A percentile compares a stretch with the other conserved stretches of the same genome.
Conservation (phyloP, 1,140 invertebrate genomes). For the Drosophila nasuta region DNA sequence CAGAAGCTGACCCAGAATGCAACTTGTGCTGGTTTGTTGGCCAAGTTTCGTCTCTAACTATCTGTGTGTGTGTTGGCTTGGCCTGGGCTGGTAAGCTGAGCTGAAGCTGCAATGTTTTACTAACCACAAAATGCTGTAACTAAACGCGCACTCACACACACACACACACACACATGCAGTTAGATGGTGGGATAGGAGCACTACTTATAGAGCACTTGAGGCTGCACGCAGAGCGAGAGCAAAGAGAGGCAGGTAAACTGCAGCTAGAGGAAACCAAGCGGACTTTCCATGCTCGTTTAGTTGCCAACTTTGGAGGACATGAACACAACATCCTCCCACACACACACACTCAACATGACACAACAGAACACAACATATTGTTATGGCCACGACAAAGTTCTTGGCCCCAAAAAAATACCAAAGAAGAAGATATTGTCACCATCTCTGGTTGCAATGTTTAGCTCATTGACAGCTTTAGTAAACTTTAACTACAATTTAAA, state of each 20-base stretch:
- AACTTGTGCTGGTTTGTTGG: constrained; percentile 73
- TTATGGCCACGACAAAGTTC: constrained; percentile 70
- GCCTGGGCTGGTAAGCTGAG: constrained; percentile 32
- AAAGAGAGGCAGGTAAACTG: constrained; percentile 39
- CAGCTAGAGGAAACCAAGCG: constrained; percentile 23
- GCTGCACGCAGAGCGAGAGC: constrained; percentile 48
- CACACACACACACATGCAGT: constrained; percentile 16
- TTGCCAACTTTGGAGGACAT: constrained; percentile 41
- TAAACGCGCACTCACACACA: constrained; percentile 61
- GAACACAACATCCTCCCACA: constrained; percentile 5
- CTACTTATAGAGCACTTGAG: constrained; percentile 72
- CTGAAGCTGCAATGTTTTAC: constrained; percentile 72
- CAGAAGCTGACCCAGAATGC: constrained; percentile 76
- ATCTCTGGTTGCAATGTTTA: constrained; percentile 72
- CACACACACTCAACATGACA: constrained; percentile 53
- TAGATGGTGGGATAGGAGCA: constrained; percentile 41
- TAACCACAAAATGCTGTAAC: constrained; percentile 80
- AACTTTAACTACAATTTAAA: constrained; percentile 71
- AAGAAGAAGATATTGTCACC: constrained; percentile 56
- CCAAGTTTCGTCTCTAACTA: constrained; percentile 19
- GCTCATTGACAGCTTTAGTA: constrained; percentile 68
- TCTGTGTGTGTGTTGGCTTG: constrained; percentile 33
- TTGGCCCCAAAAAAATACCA: constrained; percentile 50
- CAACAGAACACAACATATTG: constrained; percentile 68
- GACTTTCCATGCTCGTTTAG: constrained; percentile 50